These are phyloP conservation scores for Tribolium freemani DNA, from an alignment of 2,888 invertebrate genomes.

Conservation along the genomic window DNA sequence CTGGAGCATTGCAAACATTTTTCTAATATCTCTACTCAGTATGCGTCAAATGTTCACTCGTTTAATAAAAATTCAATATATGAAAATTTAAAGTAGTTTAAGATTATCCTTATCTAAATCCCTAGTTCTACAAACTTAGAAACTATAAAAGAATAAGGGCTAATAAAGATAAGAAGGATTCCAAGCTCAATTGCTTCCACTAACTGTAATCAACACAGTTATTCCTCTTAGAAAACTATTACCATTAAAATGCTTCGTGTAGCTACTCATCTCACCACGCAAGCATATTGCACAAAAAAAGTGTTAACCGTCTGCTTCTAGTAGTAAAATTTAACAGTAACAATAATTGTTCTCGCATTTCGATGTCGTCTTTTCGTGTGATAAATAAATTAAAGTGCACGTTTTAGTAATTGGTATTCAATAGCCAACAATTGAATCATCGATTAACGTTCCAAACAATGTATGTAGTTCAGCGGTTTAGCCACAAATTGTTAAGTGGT, in stretches of 20 bases:
- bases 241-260: not conserved
- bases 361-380: not conserved
- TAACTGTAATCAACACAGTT: not conserved
- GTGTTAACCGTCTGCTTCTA: no score
- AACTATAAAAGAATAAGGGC: not conserved
- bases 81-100: not conserved
- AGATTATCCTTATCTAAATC: not conserved
- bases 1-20: no score
- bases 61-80: no score
- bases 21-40: no score
- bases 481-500: constrained; percentile 59
- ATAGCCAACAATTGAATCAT: constrained; percentile 52
- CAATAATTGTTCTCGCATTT: not conserved
- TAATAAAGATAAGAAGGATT: not conserved
- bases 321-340: no score
- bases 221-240: not conserved
- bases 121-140: not conserved
- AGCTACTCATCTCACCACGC: not conserved
- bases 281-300: not conserved
- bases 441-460: constrained; percentile 54
- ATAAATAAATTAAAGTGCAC: not conserved
- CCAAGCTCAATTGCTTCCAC: not conserved
- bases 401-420: constrained; percentile 44
- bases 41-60: no score
- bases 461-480: constrained; percentile 52